Evolutionary conservation across 1,140 invertebrate genomes (phyloP), one percentile per base, ranked within the genome.

Genomic region (Lordiphosa mommai): DNA sequence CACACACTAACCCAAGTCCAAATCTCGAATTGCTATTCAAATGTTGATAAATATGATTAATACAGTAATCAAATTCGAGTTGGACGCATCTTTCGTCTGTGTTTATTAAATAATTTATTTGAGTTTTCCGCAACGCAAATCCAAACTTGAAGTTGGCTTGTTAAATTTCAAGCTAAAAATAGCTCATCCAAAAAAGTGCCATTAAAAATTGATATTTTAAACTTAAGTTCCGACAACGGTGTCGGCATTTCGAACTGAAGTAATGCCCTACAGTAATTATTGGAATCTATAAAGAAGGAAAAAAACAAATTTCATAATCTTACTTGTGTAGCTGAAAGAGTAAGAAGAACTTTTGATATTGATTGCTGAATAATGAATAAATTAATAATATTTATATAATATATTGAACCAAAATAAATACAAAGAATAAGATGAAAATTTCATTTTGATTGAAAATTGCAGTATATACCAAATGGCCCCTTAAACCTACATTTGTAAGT

Each of bases 161-260:
- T 71, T 77, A 58, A 53, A 36, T 65, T 72, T 72, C 59, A 53
- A 9, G 29, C 74, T 79, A 80, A 61, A 73, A 79, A 79, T 79
- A 79, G 49, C 56, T 23, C 13, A 47, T 14, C 37, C 49, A 61
- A 23, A 20, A 41, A 27, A 41, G 60, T 23, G 34, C 23, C 41
- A 40, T 40, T 8, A 32, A 36, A 40, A 32, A 34, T 38, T 17
- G 36, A 48, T 29, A 33, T 33, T 7, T 20, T 34, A 55, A 41
- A 51, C 44, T 23, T 20, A n/a, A 50, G 29, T 10, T 41, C 10
- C 41, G 36, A 63, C 60, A 63, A 63, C 44, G 10, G 14, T 47
- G 23, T 48, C 16, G 33, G 37, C 27, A 4, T 30, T 17, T 27
- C 5, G 0, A 4, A n/a, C 7, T n/a, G 9, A 16, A 3, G 10